Conservation (phyloP, 2,888 invertebrate genomes). For the Neocrepidodera transversa region DNA sequence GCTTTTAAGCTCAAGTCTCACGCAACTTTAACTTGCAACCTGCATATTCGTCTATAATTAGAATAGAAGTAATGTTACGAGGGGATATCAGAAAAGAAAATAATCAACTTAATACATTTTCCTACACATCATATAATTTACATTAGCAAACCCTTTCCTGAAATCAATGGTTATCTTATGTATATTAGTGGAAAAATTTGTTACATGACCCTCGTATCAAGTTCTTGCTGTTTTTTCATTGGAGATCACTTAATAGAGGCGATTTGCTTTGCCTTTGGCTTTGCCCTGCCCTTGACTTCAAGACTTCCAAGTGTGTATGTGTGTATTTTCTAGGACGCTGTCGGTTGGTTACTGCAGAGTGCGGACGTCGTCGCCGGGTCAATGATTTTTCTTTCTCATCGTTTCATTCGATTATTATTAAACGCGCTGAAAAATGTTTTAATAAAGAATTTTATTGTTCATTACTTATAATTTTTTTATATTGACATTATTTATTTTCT, state of each 20-base stretch:
- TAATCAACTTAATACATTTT: no score
- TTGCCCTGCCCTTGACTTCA: conserved; percentile 1
- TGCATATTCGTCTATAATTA: not conserved
- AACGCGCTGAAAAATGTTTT: not conserved
- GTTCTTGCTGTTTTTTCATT: not conserved
- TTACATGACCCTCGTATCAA: not conserved
- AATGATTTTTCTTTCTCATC: not conserved
- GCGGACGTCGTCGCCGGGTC: not conserved
- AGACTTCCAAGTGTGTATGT: not conserved
- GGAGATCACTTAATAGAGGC: not conserved
- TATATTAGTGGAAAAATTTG: no score
- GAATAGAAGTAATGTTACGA: no score
- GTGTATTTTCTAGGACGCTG: conserved; percentile 1
- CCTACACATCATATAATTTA: no score
- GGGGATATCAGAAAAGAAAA: no score
- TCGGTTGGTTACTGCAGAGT: not conserved
- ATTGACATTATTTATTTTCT: no score
- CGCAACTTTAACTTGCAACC: not conserved
- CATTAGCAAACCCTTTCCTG: no score
- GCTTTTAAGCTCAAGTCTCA: not conserved
- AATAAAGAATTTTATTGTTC: no score
- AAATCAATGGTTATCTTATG: no score
- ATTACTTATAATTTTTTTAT: no score
- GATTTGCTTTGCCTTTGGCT: not conserved
- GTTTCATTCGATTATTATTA: not conserved